These are phyloP conservation scores for Oppia nitens DNA, from an alignment of 1,140 invertebrate species.

Conservation along the genomic window DNA sequence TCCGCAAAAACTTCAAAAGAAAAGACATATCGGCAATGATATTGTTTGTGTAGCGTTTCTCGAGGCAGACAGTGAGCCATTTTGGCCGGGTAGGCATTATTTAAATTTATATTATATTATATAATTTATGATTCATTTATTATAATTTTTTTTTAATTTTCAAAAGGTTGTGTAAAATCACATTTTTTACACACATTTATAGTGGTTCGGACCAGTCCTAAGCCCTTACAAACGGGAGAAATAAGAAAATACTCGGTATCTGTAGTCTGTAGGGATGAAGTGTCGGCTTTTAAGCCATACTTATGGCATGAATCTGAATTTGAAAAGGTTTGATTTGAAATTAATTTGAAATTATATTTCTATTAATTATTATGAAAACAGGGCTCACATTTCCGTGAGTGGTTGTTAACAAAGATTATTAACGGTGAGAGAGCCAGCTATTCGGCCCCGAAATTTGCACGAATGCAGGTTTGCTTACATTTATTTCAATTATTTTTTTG, in stretches of 20 bases:
- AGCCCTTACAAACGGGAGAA: conserved; percentile 4
- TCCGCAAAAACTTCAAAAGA: conserved; percentile 42
- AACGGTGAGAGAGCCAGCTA: conserved; percentile 97
- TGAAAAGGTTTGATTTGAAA: conserved; percentile 17
- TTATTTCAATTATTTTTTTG: too few species aligned
- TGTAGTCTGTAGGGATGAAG: conserved; percentile 24
- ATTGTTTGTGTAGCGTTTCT: conserved; percentile 80
- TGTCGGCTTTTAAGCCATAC: conserved; percentile 23
- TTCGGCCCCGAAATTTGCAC: conserved; percentile 85
- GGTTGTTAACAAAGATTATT: conserved; percentile 86
- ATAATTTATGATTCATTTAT: neutral
- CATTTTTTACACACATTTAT: conserved; percentile 30
- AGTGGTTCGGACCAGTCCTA: conserved; percentile 20
- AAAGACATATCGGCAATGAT: conserved; percentile 83
- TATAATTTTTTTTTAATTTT: neutral
- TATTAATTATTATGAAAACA: conserved; percentile 34
- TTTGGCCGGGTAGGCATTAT: conserved; percentile 47
- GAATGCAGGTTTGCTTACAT: conserved; percentile 43
- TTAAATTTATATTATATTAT: neutral
- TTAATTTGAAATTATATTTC: neutral
- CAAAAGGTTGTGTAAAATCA: conserved; percentile 33
- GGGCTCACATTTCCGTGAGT: conserved; percentile 74
- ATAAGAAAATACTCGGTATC: conserved; percentile 18
- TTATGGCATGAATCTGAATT: conserved; percentile 22
- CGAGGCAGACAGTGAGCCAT: conserved; percentile 79